Conservation (phyloP, 2,888 invertebrate species). For the Pyrocoelia pectoralis region DNA sequence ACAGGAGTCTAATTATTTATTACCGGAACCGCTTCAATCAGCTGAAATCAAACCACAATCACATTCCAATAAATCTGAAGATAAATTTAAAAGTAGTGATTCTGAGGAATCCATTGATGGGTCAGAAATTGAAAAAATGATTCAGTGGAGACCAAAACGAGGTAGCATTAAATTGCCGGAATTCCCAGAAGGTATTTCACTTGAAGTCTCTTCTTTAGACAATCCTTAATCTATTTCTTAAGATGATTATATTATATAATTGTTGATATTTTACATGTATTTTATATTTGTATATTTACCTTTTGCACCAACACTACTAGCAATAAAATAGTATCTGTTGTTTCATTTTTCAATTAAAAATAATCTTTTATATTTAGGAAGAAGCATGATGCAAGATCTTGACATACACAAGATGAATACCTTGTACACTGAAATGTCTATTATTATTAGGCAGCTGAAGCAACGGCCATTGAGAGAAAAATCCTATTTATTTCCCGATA, state of each 20-base stretch:
- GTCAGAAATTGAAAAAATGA: slow-evolving; percentile 22
- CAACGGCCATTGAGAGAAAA: not conserved
- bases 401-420: too few relatives aligned
- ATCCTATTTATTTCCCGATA: not conserved
- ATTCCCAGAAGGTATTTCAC: slow-evolving; percentile 44
- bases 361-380: too few relatives aligned
- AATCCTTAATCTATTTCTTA: slow-evolving; percentile 16
- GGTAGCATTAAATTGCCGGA: slow-evolving; percentile 56
- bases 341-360: slow-evolving; percentile 3
- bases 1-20: slow-evolving; percentile 25
- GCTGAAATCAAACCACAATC: not conserved
- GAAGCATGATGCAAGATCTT: too few relatives aligned
- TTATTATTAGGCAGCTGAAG: slow-evolving; percentile 35
- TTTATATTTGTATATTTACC: slow-evolving; percentile 34
- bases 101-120: slow-evolving; percentile 11
- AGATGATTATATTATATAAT: slow-evolving; percentile 15
- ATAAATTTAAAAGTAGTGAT: not conserved
- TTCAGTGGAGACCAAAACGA: slow-evolving; percentile 57
- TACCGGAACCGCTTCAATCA: slow-evolving; percentile 17
- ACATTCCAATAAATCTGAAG: not conserved
- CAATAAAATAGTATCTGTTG: slow-evolving; percentile 31
- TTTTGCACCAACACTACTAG: slow-evolving; percentile 27
- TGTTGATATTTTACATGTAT: slow-evolving; percentile 28
- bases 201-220: slow-evolving; percentile 21
- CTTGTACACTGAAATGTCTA: slow-evolving; percentile 44